Evolutionary conservation across 1,140 invertebrate genomes (phyloP), one percentile per base, ranked within the genome.

Genomic region (Brachionus plicatilis): DNA sequence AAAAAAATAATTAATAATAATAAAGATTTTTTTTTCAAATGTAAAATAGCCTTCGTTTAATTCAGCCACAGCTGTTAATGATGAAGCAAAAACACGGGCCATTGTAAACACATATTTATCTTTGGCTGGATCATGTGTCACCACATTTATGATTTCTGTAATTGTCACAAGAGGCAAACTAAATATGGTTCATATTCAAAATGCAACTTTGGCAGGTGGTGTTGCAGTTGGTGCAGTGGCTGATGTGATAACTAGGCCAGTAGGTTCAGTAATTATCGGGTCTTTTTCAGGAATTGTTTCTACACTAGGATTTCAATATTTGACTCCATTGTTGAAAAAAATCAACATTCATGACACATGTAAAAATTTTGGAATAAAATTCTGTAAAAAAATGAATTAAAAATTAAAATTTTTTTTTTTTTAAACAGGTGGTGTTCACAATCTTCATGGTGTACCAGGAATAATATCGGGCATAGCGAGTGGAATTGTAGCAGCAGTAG

Each of bases 361-460:
- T 79, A 76, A 72, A 17, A 53, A 12, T 37, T 12, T 20, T 70
- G 7, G 14, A 79, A 14, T 17, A 37, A 33, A 43, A 60, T 8
- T 24, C 9, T 60, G 7, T 8, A 0, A 9, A 60, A 20, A 37
- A 37, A 6, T 0, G 33, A 37, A 29, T 29, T 1, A 29, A 29
- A 29, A 29, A n/a, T n/a, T n/a, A n/a, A n/a, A n/a, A n/a, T n/a
- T n/a, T n/a, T n/a, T n/a, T 20, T 60, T 24, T 20, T 37, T 60
- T 60, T 45, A 27, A 20, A 47, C 20, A 75, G 33, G 41, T 68
- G 96, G 96, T 3, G 95, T 98, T 0, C 92, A 98, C 90, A 98
- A 98, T 90, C 91, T 98, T 8, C 96, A 98, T 87, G 96, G 96
- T 1, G 95, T 98, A 93, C 96, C 96, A 0, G 96, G 94, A 12